These are phyloP conservation scores for Amitus sp. DNA, from an alignment of 2,888 invertebrate genomes.

Conservation along the genomic window DNA sequence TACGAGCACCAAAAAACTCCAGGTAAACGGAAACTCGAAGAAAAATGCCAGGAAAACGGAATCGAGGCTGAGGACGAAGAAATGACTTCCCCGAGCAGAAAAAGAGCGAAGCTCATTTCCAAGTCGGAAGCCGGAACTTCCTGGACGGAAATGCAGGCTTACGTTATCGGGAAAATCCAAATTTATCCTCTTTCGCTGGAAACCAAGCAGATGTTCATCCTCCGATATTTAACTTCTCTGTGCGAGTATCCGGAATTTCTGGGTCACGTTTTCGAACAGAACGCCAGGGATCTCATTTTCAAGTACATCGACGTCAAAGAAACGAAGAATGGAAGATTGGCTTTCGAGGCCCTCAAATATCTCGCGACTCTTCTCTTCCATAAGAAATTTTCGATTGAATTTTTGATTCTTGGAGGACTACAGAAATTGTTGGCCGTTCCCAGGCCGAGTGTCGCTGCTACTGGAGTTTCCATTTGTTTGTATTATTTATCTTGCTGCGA, in stretches of 20 bases:
- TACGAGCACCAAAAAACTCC: constrained; percentile 54
- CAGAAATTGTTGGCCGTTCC: constrained; percentile 89
- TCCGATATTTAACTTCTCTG: constrained; percentile 95
- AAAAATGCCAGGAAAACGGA: constrained; percentile 43
- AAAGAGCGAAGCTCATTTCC: constrained; percentile 49
- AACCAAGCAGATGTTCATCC: constrained; percentile 91
- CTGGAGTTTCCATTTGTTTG: constrained; percentile 94
- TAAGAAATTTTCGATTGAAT: constrained; percentile 97
- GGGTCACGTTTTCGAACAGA: constrained; percentile 92
- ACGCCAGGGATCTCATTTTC: constrained; percentile 89
- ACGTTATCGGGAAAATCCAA: constrained; percentile 89
- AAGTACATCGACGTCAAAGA: constrained; percentile 90
- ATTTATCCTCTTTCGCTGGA: constrained; percentile 89
- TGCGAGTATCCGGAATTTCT: constrained; percentile 98
- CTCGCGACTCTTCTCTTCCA: constrained; percentile 94
- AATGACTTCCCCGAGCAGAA: constrained; percentile 50
- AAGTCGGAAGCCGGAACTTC: constrained; percentile 70
- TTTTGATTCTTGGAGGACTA: constrained; percentile 88
- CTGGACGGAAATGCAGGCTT: constrained; percentile 91
- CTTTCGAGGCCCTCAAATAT: constrained; percentile 97
- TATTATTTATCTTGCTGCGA: constrained; percentile 97
- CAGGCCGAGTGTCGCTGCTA: constrained; percentile 93
- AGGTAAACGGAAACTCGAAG: constrained; percentile 58
- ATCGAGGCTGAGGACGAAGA: constrained; percentile 50
- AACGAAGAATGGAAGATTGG: constrained; percentile 89